Evolutionary conservation across 2,113 vertebrate species (phyloP).

Genomic region (Vulpes lagopus): DNA sequence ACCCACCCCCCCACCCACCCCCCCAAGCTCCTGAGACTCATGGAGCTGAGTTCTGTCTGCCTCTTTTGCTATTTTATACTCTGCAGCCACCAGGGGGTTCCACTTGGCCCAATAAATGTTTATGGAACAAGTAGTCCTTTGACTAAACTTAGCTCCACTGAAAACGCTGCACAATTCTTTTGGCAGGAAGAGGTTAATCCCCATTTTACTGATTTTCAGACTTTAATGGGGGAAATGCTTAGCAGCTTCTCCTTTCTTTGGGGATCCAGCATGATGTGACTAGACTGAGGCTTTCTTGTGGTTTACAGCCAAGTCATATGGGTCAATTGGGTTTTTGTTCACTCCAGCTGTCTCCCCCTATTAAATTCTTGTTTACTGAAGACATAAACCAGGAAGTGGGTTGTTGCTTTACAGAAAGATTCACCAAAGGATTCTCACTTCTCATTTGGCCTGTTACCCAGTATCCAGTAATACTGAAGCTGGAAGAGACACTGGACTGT

Average conservation of each 20-base stretch:
- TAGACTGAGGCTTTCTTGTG: constrained; percentile 10
- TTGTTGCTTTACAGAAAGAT: constrained; percentile 40
- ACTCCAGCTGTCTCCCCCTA: not conserved
- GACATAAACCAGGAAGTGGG: constrained; percentile 65
- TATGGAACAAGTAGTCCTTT: not conserved
- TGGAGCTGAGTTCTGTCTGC: not conserved
- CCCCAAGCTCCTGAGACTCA: not conserved
- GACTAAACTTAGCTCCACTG: not conserved
- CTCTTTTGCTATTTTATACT: not conserved
- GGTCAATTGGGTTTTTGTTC: not conserved
- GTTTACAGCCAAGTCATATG: not conserved
- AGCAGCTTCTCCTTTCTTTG: constrained; percentile 43
- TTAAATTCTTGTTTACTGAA: constrained; percentile 35
- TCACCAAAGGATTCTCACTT: constrained; percentile 53
- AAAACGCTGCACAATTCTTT: constrained; percentile 36
- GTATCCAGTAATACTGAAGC: not conserved
- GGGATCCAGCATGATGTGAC: not conserved
- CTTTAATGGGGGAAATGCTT: constrained; percentile 23
- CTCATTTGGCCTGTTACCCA: not conserved
- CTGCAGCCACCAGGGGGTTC: not conserved
- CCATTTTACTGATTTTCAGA: not conserved
- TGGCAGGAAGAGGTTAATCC: constrained; percentile 34
- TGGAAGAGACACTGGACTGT: not conserved
- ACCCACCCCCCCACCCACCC: too few relatives aligned
- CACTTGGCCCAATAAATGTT: not conserved